phyloP scores from a whole-genome alignment of 1,140 invertebrate species.

The Drosophila lini region DNA sequence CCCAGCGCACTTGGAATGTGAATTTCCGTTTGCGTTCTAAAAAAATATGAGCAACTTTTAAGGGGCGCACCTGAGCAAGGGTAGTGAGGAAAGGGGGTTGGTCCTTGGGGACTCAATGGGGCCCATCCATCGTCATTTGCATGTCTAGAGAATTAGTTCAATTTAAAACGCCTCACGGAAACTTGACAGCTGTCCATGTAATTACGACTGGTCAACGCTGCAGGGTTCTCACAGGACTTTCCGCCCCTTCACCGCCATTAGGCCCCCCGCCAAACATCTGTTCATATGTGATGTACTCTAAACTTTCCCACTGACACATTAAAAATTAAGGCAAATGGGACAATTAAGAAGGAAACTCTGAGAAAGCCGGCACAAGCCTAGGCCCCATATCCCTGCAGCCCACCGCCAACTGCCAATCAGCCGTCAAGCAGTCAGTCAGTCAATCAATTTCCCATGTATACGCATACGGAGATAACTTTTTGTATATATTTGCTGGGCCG shows the following conservation, averaged over 20 bases:
- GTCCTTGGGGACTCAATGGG: neutral
- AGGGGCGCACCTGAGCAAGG: constrained; percentile 1
- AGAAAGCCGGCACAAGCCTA: constrained; percentile 19
- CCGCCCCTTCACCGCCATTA: neutral
- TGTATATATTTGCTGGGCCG: constrained; percentile 26
- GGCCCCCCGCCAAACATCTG: constrained; percentile 19
- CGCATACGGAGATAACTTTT: constrained; percentile 21
- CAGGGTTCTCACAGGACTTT: neutral
- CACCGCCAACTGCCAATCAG: constrained; percentile 52
- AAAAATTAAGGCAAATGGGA: constrained; percentile 53
- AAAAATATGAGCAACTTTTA: constrained; percentile 34
- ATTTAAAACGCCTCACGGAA: constrained; percentile 41
- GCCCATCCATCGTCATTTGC: constrained; percentile 23
- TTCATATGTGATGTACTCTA: constrained; percentile 21
- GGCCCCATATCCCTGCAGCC: neutral
- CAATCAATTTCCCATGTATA: constrained; percentile 51
- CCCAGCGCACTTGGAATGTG: constrained; percentile 25
- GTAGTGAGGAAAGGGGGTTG: neutral
- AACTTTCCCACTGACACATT: constrained; percentile 52
- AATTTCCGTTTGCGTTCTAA: constrained; percentile 17
- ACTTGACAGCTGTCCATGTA: constrained; percentile 43
- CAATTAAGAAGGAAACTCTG: constrained; percentile 34
- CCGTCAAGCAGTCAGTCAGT: constrained; percentile 52
- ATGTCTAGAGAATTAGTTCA: constrained; percentile 26
- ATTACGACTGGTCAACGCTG: constrained; percentile 36